These are phyloP conservation scores for Acronicta aceris DNA, from an alignment of 2,888 invertebrate genomes.

Conservation along the genomic window DNA sequence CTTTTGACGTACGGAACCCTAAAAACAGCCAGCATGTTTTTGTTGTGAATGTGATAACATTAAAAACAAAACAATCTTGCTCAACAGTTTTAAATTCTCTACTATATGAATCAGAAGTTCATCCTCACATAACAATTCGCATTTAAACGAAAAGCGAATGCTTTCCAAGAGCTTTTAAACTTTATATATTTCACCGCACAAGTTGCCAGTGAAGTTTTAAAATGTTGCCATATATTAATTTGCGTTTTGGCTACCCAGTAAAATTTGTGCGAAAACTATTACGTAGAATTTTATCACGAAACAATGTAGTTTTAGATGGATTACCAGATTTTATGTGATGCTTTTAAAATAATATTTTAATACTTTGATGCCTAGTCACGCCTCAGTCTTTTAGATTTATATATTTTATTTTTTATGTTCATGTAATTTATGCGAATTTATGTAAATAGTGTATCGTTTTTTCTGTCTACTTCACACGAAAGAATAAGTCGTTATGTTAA, in stretches of 20 bases:
- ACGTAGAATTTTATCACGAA: conserved; percentile 15
- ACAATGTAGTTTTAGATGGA: conserved; percentile 13
- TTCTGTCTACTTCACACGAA: no score
- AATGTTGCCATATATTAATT: conserved; percentile 46
- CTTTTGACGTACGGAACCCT: no score
- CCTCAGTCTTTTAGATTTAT: no score
- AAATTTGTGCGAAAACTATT: conserved; percentile 25
- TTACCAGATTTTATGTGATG: conserved; percentile 7
- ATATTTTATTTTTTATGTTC: no score
- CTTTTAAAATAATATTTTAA: not conserved
- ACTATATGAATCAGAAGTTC: conserved; percentile 29
- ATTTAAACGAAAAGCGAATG: conserved; percentile 48
- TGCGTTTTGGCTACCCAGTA: conserved; percentile 39
- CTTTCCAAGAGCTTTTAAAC: conserved; percentile 51
- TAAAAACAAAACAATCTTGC: conserved; percentile 1
- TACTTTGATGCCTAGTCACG: no score
- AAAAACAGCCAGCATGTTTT: no score
- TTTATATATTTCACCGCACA: conserved; percentile 30
- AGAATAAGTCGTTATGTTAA: no score
- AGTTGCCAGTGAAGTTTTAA: conserved; percentile 46
- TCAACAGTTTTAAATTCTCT: conserved; percentile 17
- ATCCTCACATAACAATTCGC: conserved; percentile 21
- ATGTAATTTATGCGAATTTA: no score
- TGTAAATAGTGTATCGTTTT: no score
- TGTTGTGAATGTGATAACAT: not conserved